Conservation (phyloP, 2,888 invertebrate genomes). For the Polydrusus tereticollis region DNA sequence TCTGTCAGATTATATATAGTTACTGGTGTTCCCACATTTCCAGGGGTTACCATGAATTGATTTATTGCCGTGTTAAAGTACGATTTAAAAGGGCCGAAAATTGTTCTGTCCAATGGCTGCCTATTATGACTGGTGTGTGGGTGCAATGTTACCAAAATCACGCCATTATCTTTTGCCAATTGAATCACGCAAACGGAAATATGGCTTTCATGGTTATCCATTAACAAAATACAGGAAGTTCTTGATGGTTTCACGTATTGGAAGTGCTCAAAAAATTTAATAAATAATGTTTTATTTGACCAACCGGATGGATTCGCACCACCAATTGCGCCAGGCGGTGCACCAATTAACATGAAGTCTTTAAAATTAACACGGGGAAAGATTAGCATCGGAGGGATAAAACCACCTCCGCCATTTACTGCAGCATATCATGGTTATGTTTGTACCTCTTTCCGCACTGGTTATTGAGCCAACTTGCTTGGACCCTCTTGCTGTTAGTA, state of each 20-base stretch:
- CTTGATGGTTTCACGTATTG: conserved; percentile 50
- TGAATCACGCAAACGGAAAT: conserved; percentile 40
- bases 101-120: conserved; percentile 52
- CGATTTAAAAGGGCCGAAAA: conserved; percentile 54
- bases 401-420: conserved; percentile 52
- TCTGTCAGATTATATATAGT: conserved; percentile 46
- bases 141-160: conserved; percentile 53
- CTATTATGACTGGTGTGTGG: conserved; percentile 52
- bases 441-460: conserved; percentile 50
- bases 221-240: conserved; percentile 21
- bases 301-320: conserved; percentile 55
- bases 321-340: conserved; percentile 49
- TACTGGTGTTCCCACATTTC: conserved; percentile 42
- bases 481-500: conserved; percentile 49
- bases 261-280: conserved; percentile 45
- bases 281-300: conserved; percentile 52
- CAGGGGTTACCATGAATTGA: conserved; percentile 33
- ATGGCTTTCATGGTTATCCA: conserved; percentile 60
- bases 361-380: conserved; percentile 55
- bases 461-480: conserved; percentile 48
- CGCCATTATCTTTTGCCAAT: conserved; percentile 41
- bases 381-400: conserved; percentile 52
- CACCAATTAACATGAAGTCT: conserved; percentile 48
- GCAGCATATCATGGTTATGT: conserved; percentile 52
- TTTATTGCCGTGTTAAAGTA: conserved; percentile 46